These are phyloP conservation scores for Eupsilia transversa DNA, from an alignment of 2,888 invertebrate species.

Conservation along the genomic window DNA sequence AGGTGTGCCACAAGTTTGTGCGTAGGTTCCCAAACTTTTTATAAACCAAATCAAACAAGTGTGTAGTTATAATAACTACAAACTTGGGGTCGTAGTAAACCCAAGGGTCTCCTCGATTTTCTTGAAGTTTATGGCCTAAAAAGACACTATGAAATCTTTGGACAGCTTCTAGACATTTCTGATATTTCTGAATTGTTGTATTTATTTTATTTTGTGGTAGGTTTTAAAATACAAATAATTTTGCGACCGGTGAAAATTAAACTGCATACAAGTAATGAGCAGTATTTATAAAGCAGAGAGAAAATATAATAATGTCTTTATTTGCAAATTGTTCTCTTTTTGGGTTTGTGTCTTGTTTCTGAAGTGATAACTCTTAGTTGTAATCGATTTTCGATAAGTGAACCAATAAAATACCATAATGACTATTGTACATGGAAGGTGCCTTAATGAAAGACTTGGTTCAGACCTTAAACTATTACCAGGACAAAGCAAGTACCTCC, in stretches of 20 bases:
- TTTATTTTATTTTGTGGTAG: slow-evolving; percentile 1
- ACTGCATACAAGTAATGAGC: neutral
- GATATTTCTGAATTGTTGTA: neutral
- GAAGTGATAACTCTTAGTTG: too few relatives aligned
- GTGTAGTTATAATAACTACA: slow-evolving; percentile 1
- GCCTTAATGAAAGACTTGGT: neutral
- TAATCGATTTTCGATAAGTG: neutral
- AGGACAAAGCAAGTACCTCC: slow-evolving; percentile 15
- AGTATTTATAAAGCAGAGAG: neutral
- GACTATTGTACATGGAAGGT: slow-evolving; percentile 1
- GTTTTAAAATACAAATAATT: neutral
- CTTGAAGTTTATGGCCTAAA: neutral
- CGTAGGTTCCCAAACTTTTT: neutral
- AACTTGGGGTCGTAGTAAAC: slow-evolving; percentile 1
- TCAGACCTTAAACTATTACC: slow-evolving; percentile 18
- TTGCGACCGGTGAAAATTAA: neutral
- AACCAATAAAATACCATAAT: neutral
- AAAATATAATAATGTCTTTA: neutral
- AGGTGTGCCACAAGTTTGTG: neutral
- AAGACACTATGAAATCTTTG: neutral
- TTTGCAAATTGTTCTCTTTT: neutral
- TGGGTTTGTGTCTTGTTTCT: neutral
- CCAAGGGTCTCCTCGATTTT: neutral
- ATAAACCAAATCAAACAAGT: neutral
- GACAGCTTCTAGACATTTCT: neutral